Evolutionary conservation across 2,797 vertebrate genomes (phyloP), one percentile per base, ranked within the genome.

Genomic region (Lagocephalus sceleratus): DNA sequence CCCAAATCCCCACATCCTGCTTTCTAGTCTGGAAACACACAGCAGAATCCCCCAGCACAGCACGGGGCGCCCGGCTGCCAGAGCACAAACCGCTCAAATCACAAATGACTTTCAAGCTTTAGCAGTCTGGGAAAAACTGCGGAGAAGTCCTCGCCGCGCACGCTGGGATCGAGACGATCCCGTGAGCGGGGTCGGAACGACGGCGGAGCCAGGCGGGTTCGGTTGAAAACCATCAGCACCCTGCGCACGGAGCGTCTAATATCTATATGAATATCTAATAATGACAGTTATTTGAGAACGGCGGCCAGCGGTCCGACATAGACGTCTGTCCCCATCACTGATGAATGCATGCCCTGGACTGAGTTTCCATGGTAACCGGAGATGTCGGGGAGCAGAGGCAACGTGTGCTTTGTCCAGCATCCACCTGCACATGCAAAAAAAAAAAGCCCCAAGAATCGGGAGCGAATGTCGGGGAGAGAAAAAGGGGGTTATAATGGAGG

Each of bases 311-410:
- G 51, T 52, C 58, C 59, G 66, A 74, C 57, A 66, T 67, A 46
- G 58, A 79, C 57, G 73, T 73, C 68, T 75, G 73, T 10, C 56
- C 69, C 73, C 57, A 60, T 80, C 67, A 66, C 67, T 64, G 71
- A 80, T 79, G 70, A 75, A 79, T 71, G 57, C 75, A 69, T 64
- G 74, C 41, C 71, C 68, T 66, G 62, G 75, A 76, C 77, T 29
- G 59, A 81, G 76, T 82, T 77, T 76, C 77, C 83, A 88, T 87
- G 83, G 86, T 79, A 85, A 89, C 82, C 51, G 79, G 75, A 74
- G 65, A 85, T 87, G 84, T 84, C 61, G 60, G 68, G 67, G 57
- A 72, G 68, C 51, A 61, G 60, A 75, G 32, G 32, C 54, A 54
- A 73, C 63, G 64, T 68, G 57, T 9, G 49, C 66, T 68, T 73